Conservation (phyloP, 37 sponge, comb jelly and placozoan genomes). For the Cliona cf. orientalis region DNA sequence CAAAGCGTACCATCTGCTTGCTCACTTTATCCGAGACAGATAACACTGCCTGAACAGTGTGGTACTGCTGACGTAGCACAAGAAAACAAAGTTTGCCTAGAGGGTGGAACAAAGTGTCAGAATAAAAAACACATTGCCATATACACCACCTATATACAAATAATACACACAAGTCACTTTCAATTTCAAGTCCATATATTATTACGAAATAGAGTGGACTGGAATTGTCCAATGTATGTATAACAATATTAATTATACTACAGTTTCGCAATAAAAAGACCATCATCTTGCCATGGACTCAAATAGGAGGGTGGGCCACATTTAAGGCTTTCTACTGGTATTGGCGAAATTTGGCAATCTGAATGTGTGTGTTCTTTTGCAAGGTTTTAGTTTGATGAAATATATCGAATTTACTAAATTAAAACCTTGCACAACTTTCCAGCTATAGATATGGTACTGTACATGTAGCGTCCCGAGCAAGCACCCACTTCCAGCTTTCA, state of each 20-base stretch:
- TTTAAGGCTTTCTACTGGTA: not conserved
- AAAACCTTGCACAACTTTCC: too few species aligned
- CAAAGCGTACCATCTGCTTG: constrained; percentile 95
- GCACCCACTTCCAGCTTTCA: too few species aligned
- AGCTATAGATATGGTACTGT: too few species aligned
- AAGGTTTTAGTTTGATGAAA: too few species aligned
- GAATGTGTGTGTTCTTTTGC: too few species aligned
- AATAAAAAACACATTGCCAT: not conserved
- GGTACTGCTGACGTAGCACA: constrained; percentile 85
- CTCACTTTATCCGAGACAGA: constrained; percentile 76
- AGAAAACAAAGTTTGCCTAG: constrained; percentile 94
- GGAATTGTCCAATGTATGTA: not conserved
- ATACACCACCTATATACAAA: not conserved
- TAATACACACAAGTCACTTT: not conserved
- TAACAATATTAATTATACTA: not conserved
- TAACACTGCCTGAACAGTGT: constrained; percentile 90
- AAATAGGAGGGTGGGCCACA: not conserved
- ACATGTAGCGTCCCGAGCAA: too few species aligned
- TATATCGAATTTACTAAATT: too few species aligned
- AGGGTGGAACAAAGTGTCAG: too few species aligned
- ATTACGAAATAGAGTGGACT: not conserved
- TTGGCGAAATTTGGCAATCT: too few species aligned
- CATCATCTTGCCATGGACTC: not conserved
- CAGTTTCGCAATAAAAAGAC: not conserved
- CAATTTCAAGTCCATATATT: not conserved